Conservation (phyloP, 2,113 vertebrate species). For the Ellobius talpinus region DNA sequence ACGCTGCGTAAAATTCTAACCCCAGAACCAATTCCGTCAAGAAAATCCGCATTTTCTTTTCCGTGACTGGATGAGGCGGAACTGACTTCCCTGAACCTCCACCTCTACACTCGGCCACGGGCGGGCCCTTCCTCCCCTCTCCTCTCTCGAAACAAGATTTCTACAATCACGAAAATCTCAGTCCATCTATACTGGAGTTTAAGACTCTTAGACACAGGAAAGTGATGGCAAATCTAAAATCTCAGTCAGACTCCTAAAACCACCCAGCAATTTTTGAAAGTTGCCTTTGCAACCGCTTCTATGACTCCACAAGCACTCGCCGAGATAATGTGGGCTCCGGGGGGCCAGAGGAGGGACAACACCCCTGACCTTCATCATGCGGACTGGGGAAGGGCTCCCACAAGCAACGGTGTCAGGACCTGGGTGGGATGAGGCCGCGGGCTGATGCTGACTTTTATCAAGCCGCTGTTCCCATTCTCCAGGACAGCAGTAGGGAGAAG, state of each 20-base stretch:
- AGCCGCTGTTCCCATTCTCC: neutral
- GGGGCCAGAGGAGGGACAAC: neutral
- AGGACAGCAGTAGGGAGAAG: neutral
- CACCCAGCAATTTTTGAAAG: slow-evolving; percentile 22
- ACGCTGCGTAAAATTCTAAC: neutral
- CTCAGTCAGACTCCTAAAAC: slow-evolving; percentile 36
- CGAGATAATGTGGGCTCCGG: neutral
- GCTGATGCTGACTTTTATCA: neutral
- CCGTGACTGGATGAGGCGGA: neutral
- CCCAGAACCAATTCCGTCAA: neutral
- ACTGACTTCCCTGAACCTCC: neutral
- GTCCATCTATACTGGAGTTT: neutral
- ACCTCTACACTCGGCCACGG: neutral
- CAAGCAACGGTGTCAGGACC: neutral
- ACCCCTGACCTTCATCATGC: neutral
- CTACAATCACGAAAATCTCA: slow-evolving; percentile 28
- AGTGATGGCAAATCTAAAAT: neutral
- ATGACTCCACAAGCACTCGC: neutral
- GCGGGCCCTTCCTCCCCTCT: neutral
- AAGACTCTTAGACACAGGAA: neutral
- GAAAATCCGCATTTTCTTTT: neutral
- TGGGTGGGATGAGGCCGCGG: fast-evolving
- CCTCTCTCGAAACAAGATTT: neutral
- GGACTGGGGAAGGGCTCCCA: neutral
- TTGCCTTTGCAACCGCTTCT: slow-evolving; percentile 16